Evolutionary conservation across 2,797 vertebrate species (phyloP), one percentile per base, ranked within the genome.

Genomic region (Coregonus ussuriensis): DNA sequence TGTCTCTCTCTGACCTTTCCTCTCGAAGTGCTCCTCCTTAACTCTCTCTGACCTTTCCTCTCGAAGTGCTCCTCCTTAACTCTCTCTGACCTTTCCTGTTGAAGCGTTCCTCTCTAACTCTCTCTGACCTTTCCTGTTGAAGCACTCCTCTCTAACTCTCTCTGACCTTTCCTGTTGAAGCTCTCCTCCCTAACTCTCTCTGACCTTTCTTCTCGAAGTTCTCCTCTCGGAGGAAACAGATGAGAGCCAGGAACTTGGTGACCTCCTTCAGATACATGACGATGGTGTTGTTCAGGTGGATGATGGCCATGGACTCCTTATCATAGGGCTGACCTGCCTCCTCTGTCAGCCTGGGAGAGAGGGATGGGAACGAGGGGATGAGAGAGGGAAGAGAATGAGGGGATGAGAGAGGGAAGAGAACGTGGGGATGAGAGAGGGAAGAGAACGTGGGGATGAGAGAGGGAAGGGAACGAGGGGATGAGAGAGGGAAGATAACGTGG

Each of bases 201-300:
- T 35, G 0, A 35, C 97, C 97, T 97, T 98, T 98, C 91, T 96
- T 96, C 88, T 97, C 96, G 86, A 98, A 97, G 91, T 95, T 97
- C 89, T 98, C 97, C 88, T 97, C 96, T 88, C 96, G 94, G 74
- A 98, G 94, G 88, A 98, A 98, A 88, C 97, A 98, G 85, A 56
- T 5, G 4, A 70, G 68, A 21, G 31, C 16, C 2, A 69, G 67
- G 37, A 98, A 98, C 89, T 97, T 97, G 82, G 97, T 98, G 89
- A 98, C 97, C 84, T 98, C 96, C 90, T 98, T 98, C 89, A 98
- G 93, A 92, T 98, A 98, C 90, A 98, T 96, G 80, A 98, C 96
- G 0, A 97, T 97, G 51, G 97, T 98, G 86, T 98, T 98, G 91
- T 98, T 98, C 85, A 98, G 88, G 85, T 96, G 97, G 91, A 98